A percentile compares a stretch with the other conserved stretches of the same genome.
phyloP scores from a whole-genome alignment of 2,888 invertebrate species.

The Brachynemurus nebulosus region DNA sequence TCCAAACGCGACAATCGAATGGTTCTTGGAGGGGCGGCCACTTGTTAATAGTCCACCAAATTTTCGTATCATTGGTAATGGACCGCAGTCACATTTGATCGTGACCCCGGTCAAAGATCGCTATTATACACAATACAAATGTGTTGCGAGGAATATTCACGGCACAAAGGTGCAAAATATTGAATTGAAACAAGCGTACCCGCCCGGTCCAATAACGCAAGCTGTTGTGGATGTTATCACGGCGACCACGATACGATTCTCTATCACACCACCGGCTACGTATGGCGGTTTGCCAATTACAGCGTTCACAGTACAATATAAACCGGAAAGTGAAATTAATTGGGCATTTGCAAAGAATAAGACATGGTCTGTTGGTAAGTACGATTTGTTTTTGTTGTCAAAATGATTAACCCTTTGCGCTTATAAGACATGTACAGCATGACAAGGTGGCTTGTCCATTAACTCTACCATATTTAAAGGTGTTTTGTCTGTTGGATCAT shows the following conservation, averaged over 20 bases:
- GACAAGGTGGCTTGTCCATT: too few species aligned
- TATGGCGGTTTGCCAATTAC: slow-evolving; percentile 62
- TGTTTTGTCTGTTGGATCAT: too few species aligned
- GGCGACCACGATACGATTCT: slow-evolving; percentile 74
- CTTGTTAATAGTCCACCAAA: slow-evolving; percentile 35
- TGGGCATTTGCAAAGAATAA: slow-evolving; percentile 58
- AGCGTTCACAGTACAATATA: slow-evolving; percentile 63
- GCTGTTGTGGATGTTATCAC: slow-evolving; percentile 55
- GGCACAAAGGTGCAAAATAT: slow-evolving; percentile 56
- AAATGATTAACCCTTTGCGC: too few species aligned
- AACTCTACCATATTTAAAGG: too few species aligned
- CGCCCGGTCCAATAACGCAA: slow-evolving; percentile 51
- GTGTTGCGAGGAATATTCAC: slow-evolving; percentile 63
- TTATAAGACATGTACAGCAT: too few species aligned
- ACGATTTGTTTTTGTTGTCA: too few species aligned
- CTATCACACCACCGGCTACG: slow-evolving; percentile 57
- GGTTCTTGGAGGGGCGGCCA: slow-evolving; percentile 42
- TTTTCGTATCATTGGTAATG: slow-evolving; percentile 47
- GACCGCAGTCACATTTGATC: slow-evolving; percentile 56
- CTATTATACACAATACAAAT: slow-evolving; percentile 64
- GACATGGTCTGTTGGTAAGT: slow-evolving; percentile 59
- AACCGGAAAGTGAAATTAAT: slow-evolving; percentile 46
- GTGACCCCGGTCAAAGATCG: slow-evolving; percentile 50
- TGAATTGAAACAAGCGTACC: slow-evolving; percentile 56
- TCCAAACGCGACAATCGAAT: slow-evolving; percentile 84